Conservation (phyloP, 2,888 invertebrate species). For the Hartigia nigra region DNA sequence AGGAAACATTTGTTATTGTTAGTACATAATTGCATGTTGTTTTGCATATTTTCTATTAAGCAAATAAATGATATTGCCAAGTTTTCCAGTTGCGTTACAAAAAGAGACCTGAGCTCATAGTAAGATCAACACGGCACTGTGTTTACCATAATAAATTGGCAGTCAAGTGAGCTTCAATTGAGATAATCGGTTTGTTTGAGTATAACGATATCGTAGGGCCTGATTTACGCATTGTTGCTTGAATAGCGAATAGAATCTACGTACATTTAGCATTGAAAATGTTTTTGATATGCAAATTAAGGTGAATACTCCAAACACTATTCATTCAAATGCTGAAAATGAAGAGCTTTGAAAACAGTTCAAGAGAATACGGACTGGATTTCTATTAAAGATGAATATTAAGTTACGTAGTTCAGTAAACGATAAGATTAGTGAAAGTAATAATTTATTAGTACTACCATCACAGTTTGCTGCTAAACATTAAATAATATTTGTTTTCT, state of each 20-base stretch:
- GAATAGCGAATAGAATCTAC: not conserved
- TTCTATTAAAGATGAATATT: not conserved
- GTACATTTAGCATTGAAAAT: not conserved
- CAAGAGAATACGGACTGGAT: not conserved
- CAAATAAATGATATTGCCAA: not conserved
- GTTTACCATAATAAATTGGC: conserved; percentile 18
- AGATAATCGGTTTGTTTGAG: conserved; percentile 20
- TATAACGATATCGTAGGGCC: not conserved
- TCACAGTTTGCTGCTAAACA: not conserved
- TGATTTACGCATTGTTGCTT: not conserved
- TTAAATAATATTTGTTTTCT: not conserved
- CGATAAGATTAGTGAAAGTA: not conserved
- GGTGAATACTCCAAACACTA: not conserved
- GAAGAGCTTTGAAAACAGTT: not conserved
- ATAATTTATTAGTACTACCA: not conserved
- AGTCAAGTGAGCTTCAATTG: conserved; percentile 23
- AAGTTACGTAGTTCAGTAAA: not conserved
- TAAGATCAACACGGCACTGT: not conserved
- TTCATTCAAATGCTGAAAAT: not conserved
- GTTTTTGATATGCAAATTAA: not conserved
- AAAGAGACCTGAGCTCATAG: not conserved
- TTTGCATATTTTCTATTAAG: not conserved
- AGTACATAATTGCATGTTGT: not conserved
- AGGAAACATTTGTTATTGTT: not conserved
- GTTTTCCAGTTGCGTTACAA: not conserved